A percentile compares a stretch with the other conserved stretches of the same genome.
These are phyloP conservation scores for Sinelater perroti DNA, from an alignment of 2,888 invertebrate genomes.

Conservation along the genomic window DNA sequence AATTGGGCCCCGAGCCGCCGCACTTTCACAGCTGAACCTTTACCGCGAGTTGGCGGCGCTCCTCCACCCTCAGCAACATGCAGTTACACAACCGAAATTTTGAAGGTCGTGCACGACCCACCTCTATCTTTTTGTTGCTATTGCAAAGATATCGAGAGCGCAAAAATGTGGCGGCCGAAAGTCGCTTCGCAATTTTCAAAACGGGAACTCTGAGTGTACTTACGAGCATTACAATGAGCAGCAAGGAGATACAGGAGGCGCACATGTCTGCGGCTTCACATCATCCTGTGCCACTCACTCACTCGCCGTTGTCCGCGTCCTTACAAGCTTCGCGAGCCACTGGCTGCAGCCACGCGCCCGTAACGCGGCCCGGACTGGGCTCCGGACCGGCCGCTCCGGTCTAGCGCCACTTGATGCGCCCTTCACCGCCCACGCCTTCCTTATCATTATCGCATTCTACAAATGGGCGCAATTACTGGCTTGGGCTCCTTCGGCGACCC, in stretches of 20 bases:
- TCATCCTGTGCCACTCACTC: slow-evolving; percentile 54
- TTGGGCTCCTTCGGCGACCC: no score
- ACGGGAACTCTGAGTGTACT: no score
- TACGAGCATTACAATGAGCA: slow-evolving; percentile 49
- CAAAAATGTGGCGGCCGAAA: no score
- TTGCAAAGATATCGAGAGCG: no score
- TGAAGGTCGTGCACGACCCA: no score
- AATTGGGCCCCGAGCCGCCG: no score
- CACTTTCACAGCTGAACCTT: no score
- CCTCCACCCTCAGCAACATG: no score
- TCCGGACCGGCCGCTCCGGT: slow-evolving; percentile 36
- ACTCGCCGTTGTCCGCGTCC: slow-evolving; percentile 54
- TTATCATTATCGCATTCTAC: slow-evolving; percentile 14
- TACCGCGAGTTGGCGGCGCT: no score
- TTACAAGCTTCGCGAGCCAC: slow-evolving; percentile 54
- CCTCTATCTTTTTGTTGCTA: no score
- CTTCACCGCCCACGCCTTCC: slow-evolving; percentile 35
- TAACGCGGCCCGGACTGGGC: slow-evolving; percentile 33
- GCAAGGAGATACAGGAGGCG: slow-evolving; percentile 52
- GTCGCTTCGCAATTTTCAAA: no score
- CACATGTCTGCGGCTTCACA: slow-evolving; percentile 55
- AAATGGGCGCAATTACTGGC: slow-evolving; percentile 6
- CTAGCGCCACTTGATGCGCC: slow-evolving; percentile 38
- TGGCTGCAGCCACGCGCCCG: slow-evolving; percentile 37
- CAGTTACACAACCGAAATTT: no score